phyloP scores from a whole-genome alignment of 2,797 vertebrate species.

The Melanotaenia boesemani region DNA sequence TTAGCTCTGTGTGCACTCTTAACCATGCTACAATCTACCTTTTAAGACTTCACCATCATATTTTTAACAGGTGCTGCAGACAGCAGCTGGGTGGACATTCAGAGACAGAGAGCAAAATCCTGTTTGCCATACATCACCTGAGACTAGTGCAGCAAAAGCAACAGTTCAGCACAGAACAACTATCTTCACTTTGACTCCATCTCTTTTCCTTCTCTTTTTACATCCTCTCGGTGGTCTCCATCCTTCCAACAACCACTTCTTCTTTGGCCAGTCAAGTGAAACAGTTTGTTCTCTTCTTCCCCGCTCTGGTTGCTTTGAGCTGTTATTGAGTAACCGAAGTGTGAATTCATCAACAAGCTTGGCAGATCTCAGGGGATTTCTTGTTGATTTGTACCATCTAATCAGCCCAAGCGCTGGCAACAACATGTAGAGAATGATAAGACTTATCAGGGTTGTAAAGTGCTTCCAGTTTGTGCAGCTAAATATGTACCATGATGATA shows the following conservation, averaged over 20 bases:
- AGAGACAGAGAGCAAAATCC: background rate
- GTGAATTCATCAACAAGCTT: conserved; percentile 58
- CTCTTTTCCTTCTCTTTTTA: background rate
- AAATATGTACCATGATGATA: background rate
- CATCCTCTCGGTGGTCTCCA: conserved; percentile 1
- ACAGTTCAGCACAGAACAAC: background rate
- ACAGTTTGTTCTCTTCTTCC: conserved; percentile 25
- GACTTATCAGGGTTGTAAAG: conserved; percentile 17
- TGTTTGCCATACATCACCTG: background rate
- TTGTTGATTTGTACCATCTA: conserved; percentile 18
- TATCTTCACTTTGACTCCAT: background rate
- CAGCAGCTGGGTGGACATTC: background rate
- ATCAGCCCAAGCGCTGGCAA: conserved; percentile 24
- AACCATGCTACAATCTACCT: background rate
- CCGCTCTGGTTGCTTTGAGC: conserved; percentile 14
- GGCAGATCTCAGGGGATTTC: conserved; percentile 40
- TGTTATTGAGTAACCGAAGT: conserved; percentile 43
- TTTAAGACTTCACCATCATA: background rate
- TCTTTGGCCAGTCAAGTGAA: conserved; percentile 27
- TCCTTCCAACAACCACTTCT: conserved; percentile 5
- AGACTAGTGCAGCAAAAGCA: background rate
- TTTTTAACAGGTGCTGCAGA: background rate
- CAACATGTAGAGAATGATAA: background rate
- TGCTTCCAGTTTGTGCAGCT: background rate
- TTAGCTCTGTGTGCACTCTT: background rate